phyloP scores from a whole-genome alignment of 2,113 vertebrate species.

The Halichoerus grypus region DNA sequence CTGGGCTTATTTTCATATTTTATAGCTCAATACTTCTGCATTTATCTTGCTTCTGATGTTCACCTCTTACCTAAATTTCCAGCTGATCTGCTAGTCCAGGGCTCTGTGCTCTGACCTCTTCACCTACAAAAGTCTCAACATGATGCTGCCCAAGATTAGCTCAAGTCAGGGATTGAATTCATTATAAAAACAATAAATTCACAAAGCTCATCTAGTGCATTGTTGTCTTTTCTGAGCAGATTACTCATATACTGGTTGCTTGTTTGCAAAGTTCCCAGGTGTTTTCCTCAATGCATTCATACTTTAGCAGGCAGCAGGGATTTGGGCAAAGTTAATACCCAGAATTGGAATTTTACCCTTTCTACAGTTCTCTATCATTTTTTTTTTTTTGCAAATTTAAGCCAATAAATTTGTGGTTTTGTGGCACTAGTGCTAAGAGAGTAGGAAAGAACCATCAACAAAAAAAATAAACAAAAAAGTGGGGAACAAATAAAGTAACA shows the following conservation, averaged over 20 bases:
- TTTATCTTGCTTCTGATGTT: neutral
- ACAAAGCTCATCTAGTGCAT: neutral
- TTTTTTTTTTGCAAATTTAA: neutral
- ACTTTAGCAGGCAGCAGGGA: neutral
- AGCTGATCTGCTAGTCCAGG: neutral
- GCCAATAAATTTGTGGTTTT: neutral
- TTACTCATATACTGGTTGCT: neutral
- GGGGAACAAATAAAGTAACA: neutral
- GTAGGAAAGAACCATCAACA: neutral
- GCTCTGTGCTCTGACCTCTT: neutral
- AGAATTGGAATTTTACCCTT: neutral
- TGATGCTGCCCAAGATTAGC: neutral
- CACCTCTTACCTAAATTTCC: neutral
- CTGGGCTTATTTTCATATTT: neutral
- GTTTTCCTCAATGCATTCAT: neutral
- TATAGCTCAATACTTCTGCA: neutral
- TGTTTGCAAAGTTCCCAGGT: neutral
- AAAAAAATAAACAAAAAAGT: neutral
- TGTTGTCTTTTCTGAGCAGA: neutral
- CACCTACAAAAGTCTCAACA: neutral
- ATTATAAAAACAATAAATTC: neutral
- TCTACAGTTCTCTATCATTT: neutral
- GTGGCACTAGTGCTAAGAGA: neutral
- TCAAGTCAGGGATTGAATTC: neutral
- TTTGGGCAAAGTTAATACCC: neutral